phyloP scores from a whole-genome alignment of 2,113 vertebrate species.

The Tilapia sparmanii region DNA sequence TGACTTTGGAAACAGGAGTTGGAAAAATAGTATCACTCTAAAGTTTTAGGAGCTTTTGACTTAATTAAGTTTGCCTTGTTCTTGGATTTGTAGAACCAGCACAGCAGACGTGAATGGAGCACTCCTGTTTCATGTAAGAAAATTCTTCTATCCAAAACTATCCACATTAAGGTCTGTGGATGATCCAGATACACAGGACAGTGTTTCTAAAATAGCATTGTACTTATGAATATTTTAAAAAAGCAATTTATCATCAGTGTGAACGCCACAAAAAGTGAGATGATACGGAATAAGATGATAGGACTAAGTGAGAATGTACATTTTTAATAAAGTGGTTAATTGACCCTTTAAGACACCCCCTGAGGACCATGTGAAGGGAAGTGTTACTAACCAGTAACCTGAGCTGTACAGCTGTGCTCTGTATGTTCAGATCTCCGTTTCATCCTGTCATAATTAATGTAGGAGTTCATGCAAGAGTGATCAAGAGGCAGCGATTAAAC shows the following conservation, averaged over 20 bases:
- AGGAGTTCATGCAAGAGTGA: slow-evolving; percentile 21
- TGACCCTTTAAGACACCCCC: neutral
- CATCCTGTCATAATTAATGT: slow-evolving; percentile 34
- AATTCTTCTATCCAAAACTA: neutral
- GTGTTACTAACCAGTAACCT: neutral
- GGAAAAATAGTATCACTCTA: neutral
- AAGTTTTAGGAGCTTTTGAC: neutral
- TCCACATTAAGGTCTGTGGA: neutral
- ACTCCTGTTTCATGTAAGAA: neutral
- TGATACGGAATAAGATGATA: neutral
- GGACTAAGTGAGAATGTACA: fast-evolving
- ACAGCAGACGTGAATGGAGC: fast-evolving
- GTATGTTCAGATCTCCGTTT: slow-evolving; percentile 10
- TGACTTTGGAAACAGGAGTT: neutral
- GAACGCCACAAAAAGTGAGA: fast-evolving
- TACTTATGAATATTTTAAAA: neutral
- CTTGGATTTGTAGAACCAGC: neutral
- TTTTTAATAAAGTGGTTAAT: neutral
- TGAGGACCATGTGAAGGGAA: neutral
- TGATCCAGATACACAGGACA: neutral
- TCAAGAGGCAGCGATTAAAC: slow-evolving; percentile 22
- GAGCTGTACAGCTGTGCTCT: neutral
- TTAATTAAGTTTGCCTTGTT: neutral
- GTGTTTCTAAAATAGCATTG: neutral
- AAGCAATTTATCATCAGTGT: neutral